Conservation (phyloP, 2,113 vertebrate species). For the Myotis brandtii region DNA sequence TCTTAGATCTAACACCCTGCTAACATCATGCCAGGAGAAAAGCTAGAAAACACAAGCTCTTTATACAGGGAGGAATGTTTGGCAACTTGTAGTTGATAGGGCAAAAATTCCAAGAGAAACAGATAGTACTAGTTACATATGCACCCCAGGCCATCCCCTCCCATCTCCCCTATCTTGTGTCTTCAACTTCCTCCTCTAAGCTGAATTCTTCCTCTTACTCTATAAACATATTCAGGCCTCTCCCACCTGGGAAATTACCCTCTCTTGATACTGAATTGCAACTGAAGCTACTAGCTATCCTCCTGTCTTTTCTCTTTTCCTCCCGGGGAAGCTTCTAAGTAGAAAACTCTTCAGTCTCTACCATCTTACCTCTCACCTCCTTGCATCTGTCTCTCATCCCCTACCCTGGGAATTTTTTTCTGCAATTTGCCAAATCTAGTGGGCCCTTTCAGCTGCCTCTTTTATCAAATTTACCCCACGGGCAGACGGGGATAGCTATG, state of each 20-base stretch:
- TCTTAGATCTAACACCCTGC: not conserved
- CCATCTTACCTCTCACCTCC: not conserved
- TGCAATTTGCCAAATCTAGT: not conserved
- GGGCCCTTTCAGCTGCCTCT: not conserved
- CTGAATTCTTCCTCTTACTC: not conserved
- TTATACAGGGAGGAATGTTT: not conserved
- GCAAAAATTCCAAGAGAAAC: constrained; percentile 13
- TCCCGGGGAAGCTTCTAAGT: constrained; percentile 1
- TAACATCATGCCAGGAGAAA: not conserved
- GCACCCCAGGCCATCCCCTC: rapidly evolving
- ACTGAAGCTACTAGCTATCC: not conserved
- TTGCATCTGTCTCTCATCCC: not conserved
- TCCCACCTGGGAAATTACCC: not conserved
- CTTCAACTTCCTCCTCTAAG: not conserved
- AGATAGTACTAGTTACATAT: not conserved
- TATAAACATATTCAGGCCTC: not conserved
- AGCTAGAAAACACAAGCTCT: not conserved
- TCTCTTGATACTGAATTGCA: not conserved
- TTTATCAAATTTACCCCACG: not conserved
- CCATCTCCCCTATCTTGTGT: not conserved
- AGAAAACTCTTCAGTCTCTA: not conserved
- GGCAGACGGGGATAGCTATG: not conserved
- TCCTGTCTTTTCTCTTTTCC: not conserved
- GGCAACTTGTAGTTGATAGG: not conserved
- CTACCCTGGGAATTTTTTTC: not conserved